Conservation (phyloP, 2,113 vertebrate genomes). For the Thunnus maccoyii region DNA sequence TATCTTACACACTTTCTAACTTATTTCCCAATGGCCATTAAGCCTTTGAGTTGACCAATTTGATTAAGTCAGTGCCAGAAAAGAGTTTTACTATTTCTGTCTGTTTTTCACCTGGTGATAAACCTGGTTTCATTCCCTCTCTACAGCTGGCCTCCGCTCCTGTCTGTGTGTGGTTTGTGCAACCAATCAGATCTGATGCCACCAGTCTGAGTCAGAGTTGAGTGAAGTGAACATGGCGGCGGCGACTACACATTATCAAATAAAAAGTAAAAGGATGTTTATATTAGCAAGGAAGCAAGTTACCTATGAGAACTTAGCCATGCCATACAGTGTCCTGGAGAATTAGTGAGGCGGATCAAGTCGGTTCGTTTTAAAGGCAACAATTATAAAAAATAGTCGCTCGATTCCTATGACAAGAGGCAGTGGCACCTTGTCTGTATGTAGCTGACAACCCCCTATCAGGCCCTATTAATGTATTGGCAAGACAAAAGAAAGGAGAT, state of each 20-base stretch:
- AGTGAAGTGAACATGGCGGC: slow-evolving; percentile 1
- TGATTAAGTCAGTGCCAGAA: slow-evolving; percentile 15
- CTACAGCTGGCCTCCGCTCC: slow-evolving; percentile 18
- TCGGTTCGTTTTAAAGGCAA: background rate
- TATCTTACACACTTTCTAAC: slow-evolving; percentile 3
- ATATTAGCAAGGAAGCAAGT: background rate
- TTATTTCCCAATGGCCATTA: background rate
- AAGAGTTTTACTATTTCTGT: slow-evolving; percentile 24
- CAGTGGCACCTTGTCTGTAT: slow-evolving; percentile 11
- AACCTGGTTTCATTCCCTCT: slow-evolving; percentile 35
- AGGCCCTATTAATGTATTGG: background rate
- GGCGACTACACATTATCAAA: slow-evolving; percentile 21
- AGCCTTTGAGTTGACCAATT: background rate
- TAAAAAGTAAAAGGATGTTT: background rate
- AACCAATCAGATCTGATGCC: slow-evolving; percentile 30
- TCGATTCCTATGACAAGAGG: slow-evolving; percentile 15
- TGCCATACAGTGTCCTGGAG: background rate
- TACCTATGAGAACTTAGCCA: background rate
- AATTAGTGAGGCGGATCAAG: background rate
- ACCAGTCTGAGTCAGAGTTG: slow-evolving; percentile 11
- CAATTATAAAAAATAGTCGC: slow-evolving; percentile 21
- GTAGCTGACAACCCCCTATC: slow-evolving; percentile 7
- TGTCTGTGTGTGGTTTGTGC: slow-evolving; percentile 9
- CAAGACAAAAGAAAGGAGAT: slow-evolving; percentile 12
- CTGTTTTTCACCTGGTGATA: slow-evolving; percentile 26